Evolutionary conservation across 1,140 invertebrate species (phyloP), one percentile per base, ranked within the genome.

Genomic region (Globodera ellingtonae): DNA sequence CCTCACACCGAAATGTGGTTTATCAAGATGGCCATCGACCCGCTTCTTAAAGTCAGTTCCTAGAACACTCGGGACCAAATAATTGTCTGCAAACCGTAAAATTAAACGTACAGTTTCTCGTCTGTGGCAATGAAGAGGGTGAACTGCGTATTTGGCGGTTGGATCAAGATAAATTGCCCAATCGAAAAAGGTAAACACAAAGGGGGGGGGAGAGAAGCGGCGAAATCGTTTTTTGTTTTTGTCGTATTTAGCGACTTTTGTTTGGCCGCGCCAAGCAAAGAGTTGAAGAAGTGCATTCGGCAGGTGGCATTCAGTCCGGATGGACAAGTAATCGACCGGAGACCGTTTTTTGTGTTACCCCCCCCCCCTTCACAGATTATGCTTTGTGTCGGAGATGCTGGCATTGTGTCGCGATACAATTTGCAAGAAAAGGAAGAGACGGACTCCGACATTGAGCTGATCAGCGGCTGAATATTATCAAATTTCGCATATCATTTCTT

Each of bases 121-220:
- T 62, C 35, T 82, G 81, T 47, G 81, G 81, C 9, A 82, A 73
- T 79, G 62, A 82, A 71, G 35, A 56, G 15, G 81, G 81, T 21
- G 81, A 82, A 67, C 67, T 82, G 48, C 82, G 81, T 18, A 82
- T 82, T 44, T 82, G 81, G 81, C 70, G 81, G n/a, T 72, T 82
- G 52, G 50, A 83, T 52, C 6, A 44, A 46, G 79, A 24, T 10
- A 81, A 75, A 72, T 24, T 81, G 18, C 80, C 80, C 62, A 65
- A 18, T 21, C 44, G 48, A 18, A 69, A 71, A 8, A 81, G 80
- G 80, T 72, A 66, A n/a, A 21, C 10, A 62, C n/a, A 52, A 52
- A 52, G 52, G 6, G 9, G 52, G 52, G 15, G 52, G 15, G 50
- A 4, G 13, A 52, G 50, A 52, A 52, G 44, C 21, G 47, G 9